Conservation (phyloP, 2,113 vertebrate genomes). For the Bolborhynchus lineola region DNA sequence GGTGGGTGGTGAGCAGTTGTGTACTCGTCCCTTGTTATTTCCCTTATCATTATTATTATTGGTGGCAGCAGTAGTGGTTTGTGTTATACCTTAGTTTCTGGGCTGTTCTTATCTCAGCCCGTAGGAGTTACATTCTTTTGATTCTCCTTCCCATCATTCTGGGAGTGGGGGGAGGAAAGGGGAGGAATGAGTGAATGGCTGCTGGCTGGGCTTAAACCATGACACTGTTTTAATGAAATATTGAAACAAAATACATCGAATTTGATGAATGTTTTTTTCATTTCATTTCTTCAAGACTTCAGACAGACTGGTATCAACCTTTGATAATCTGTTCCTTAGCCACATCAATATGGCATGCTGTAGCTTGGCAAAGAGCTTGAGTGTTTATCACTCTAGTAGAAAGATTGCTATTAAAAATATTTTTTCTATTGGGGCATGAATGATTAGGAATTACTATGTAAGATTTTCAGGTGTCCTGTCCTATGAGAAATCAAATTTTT, state of each 20-base stretch:
- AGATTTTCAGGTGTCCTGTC: neutral
- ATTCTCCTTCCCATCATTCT: no score
- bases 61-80: no score
- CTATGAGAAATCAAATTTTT: neutral
- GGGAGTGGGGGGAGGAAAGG: no score
- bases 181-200: no score
- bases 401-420: neutral
- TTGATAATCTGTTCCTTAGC: neutral
- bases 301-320: neutral
- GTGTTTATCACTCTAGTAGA: neutral
- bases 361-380: neutral
- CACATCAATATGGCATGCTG: neutral
- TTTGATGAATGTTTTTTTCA: neutral
- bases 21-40: no score
- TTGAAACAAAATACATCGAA: neutral
- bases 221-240: neutral
- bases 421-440: neutral
- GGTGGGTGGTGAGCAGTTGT: no score
- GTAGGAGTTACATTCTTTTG: no score
- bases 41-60: no score
- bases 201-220: no score
- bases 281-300: neutral
- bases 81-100: no score
- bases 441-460: neutral
- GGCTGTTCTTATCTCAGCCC: no score